Base-by-base conservation (phyloP, 2,888 invertebrate genomes). In the Tetramorium bicarinatum region DNA sequence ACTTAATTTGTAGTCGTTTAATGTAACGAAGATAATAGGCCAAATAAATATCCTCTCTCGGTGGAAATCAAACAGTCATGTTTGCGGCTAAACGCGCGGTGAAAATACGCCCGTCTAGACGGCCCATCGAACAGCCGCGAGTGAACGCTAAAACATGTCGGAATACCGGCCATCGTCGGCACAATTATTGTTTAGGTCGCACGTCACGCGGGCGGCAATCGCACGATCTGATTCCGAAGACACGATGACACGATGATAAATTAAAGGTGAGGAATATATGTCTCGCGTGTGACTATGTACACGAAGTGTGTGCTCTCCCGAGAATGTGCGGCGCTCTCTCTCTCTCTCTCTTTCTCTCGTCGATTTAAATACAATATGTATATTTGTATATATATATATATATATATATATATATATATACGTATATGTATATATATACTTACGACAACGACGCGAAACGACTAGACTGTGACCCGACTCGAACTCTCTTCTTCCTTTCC, bases 381-480 rank as follows among this genome's bases (percentile, higher is more conserved):
- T 79, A 72, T 69, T 25, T 79, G 25, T 67, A 52, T 79, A 79
- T 79, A 25, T 80, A 80, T 79, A 72, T 69, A 18, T 79, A n/a
- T 66, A 52, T 62, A 66, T 66, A n/a, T 61, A 9, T 77, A 69
- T 44, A 66, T 25, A 79, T 79, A 71, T 79, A 25, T 79, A 79
- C 71, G 61, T 69, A 18, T 79, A n/a, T 67, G 38, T 62, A 66
- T 56, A n/a, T 62, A 11, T 77, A 69, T 44, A 66, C 67, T 80
- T 80, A 80, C 59, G 59, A 80, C 59, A 79, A 79, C 72, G 79
- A 72, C 72, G 79, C 79, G 79, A 72, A 79, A 79, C 79, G 79
- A 79, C 79, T 79, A 79, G 79, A 79, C 47, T 79, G 59, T 79
- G 59, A 80, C 18, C 76, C 76, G 64, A 64, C 59, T 80, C 79